A percentile compares a stretch with the other conserved stretches of the same genome.
These are phyloP conservation scores for Bemisia tabaci DNA, from an alignment of 1,140 invertebrate species.

Conservation along the genomic window DNA sequence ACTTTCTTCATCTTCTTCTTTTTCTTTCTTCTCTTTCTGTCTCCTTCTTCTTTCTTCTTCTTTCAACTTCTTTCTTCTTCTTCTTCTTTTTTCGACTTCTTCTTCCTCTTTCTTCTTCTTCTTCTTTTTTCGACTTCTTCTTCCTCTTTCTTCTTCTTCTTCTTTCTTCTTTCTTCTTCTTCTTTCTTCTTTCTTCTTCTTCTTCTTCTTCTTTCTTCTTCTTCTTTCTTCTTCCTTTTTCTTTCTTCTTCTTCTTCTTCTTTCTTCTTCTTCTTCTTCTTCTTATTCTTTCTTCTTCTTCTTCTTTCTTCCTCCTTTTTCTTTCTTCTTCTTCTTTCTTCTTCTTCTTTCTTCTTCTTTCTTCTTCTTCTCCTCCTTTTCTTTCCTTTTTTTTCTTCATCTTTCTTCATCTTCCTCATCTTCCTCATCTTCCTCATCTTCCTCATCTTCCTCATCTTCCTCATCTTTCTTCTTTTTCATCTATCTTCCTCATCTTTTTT, in stretches of 20 bases:
- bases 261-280: conserved; percentile 1
- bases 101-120: conserved; percentile 1
- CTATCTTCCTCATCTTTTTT: no score
- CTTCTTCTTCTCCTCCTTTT: background rate
- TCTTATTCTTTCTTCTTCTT: background rate
- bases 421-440: no score
- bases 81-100: background rate
- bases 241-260: background rate
- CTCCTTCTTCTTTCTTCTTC: background rate
- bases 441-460: no score
- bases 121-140: conserved; percentile 9
- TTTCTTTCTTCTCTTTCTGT: background rate
- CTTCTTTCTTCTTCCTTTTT: background rate
- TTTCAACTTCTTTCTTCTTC: background rate
- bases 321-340: background rate
- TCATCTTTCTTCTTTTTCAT: no score
- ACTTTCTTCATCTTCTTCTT: background rate
- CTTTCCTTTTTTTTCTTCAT: background rate
- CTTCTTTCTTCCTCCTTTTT: background rate
- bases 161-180: background rate
- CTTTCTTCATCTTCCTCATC: background rate
- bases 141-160: conserved; percentile 17
- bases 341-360: background rate
- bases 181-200: conserved; percentile 2
- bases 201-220: background rate